Evolutionary conservation across 2,113 vertebrate genomes (phyloP).

Genomic region (Hassar affinis): DNA sequence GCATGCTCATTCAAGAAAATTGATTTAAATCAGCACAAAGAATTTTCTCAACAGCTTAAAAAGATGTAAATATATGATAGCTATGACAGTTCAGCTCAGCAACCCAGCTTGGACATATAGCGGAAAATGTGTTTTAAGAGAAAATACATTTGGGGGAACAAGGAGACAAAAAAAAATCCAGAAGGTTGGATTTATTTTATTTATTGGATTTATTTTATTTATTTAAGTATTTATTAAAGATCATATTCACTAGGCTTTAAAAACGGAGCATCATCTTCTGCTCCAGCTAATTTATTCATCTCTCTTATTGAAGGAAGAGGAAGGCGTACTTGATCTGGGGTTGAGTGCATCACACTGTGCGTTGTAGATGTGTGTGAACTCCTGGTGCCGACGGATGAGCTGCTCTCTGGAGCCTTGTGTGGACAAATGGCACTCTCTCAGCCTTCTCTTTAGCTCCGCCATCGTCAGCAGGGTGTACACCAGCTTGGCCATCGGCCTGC

Average conservation of each 20-base stretch:
- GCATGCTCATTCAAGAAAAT: neutral
- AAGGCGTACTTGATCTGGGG: slow-evolving; percentile 80
- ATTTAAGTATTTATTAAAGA: too few relatives aligned
- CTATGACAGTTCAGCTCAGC: neutral
- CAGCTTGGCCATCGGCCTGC: slow-evolving; percentile 81
- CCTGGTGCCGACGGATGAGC: slow-evolving; percentile 83
- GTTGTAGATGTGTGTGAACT: slow-evolving; percentile 88
- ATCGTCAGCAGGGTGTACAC: slow-evolving; percentile 89
- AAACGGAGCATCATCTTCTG: neutral
- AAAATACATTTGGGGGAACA: neutral
- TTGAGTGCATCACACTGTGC: slow-evolving; percentile 88
- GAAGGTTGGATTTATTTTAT: neutral
- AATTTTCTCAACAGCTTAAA: neutral
- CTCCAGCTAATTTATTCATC: neutral
- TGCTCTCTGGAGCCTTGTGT: slow-evolving; percentile 80
- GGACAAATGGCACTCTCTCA: slow-evolving; percentile 82
- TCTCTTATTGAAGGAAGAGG: neutral
- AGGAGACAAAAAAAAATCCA: neutral
- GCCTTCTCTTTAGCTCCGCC: slow-evolving; percentile 81
- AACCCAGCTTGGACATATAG: neutral
- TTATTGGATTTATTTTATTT: too few relatives aligned
- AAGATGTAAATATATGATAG: neutral
- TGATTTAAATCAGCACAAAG: neutral
- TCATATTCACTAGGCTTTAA: neutral
- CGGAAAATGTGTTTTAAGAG: neutral